A percentile compares a stretch with the other conserved stretches of the same genome.
Conservation (phyloP, 2,888 invertebrate species). For the Chrysolina americana region DNA sequence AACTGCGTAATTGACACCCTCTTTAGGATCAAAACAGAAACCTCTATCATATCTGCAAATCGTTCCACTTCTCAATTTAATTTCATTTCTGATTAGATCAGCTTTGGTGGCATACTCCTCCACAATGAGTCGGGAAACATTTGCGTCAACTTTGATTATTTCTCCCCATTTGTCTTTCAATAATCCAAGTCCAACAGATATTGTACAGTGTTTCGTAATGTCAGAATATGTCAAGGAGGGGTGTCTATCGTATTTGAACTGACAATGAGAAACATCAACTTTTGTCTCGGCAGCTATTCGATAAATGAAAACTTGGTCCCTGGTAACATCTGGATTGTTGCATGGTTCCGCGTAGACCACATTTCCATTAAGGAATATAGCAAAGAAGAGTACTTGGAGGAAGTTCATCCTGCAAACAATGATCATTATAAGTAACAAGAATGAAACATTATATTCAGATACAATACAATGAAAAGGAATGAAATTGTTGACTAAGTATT, state of each 20-base stretch:
- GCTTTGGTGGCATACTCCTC: slow-evolving; percentile 33
- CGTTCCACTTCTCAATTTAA: slow-evolving; percentile 23
- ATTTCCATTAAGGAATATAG: not conserved
- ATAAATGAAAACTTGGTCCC: slow-evolving; percentile 12
- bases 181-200: slow-evolving; percentile 28
- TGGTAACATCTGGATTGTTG: slow-evolving; percentile 11
- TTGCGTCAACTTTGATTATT: not conserved
- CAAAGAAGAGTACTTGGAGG: not conserved
- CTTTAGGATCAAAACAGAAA: slow-evolving; percentile 33
- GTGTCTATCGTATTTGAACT: not conserved
- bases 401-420: slow-evolving; percentile 1
- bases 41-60: slow-evolving; percentile 34
- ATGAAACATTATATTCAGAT: no score
- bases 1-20: slow-evolving; percentile 24
- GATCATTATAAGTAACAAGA: no score
- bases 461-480: no score
- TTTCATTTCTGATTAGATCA: slow-evolving; percentile 33
- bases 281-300: not conserved
- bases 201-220: slow-evolving; percentile 26
- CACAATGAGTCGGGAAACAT: slow-evolving; percentile 21
- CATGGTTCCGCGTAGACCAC: not conserved
- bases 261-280: slow-evolving; percentile 1
- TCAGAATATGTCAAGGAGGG: slow-evolving; percentile 23
- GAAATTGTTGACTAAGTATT: no score
- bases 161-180: slow-evolving; percentile 32